A percentile compares a stretch with the other conserved stretches of the same genome.
phyloP scores from a whole-genome alignment of 2,113 vertebrate species.

The Phaetusa simplex region DNA sequence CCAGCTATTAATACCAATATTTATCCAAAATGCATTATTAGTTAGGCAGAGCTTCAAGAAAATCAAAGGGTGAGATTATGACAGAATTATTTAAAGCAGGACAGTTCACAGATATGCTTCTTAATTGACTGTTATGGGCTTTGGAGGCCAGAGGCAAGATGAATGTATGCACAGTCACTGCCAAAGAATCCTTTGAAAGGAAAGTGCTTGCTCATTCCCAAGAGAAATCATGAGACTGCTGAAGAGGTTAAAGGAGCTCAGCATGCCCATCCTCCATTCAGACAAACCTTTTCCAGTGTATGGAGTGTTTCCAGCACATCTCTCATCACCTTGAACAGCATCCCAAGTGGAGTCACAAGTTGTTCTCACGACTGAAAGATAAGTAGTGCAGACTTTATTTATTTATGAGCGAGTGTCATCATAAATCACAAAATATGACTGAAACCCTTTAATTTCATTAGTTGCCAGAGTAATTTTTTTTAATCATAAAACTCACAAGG shows the following conservation, averaged over 20 bases:
- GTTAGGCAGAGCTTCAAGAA: background rate
- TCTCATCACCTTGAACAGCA: constrained; percentile 31
- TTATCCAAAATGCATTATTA: background rate
- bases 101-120: background rate
- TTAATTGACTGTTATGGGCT: background rate
- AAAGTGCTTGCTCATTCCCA: constrained; percentile 12
- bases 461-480: constrained; percentile 42
- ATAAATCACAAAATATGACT: constrained; percentile 6
- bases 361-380: background rate
- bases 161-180: background rate
- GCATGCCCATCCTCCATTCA: background rate
- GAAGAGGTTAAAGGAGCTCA: constrained; percentile 41
- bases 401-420: constrained; percentile 14
- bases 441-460: constrained; percentile 64
- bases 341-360: constrained; percentile 36
- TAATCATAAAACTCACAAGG: constrained; percentile 47
- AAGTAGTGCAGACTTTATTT: background rate
- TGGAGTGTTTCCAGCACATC: constrained; percentile 12
- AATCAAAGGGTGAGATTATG: background rate
- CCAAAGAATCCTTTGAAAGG: constrained; percentile 17
- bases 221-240: background rate
- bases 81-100: background rate
- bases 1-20: background rate
- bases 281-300: background rate
- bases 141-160: background rate